Base-by-base conservation (phyloP, 1,140 invertebrate genomes). In the Drosophila subobscura region DNA sequence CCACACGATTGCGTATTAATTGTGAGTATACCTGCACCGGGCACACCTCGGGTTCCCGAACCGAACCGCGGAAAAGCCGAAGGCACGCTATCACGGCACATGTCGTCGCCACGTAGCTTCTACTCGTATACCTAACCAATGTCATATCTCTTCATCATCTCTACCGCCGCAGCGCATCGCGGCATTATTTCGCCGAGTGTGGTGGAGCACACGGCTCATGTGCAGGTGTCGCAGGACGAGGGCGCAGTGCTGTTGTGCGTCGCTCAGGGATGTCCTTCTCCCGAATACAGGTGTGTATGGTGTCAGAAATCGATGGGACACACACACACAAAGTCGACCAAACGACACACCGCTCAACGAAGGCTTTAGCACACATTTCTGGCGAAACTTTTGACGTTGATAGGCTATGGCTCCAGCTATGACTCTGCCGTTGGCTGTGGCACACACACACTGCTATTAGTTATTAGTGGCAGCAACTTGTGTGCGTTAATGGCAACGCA, bases 241-340 rank as follows among this genome's bases (percentile, higher is more conserved):
- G 95, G 94, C 42, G 95, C 94, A 14, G 95, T 95, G 33, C 91
- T 96, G 61, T 92, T 96, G 41, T 96, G 95, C 90, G 93, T 96
- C 42, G 94, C 95, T 10, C 95, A 96, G 80, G 95, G 94, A 50
- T 96, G 95, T 91, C 95, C 95, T 49, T 92, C 94, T 27, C 95
- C 95, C 14, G 95, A 95, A 91, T 96, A 96, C 91, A 93, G 95
- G 95, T 96, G 66, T 58, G 81, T 79, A 64, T 29, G 52, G 16
- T 60, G 64, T 23, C 64, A 20, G 72, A 81, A 81, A 81, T 81
- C 79, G 74, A 84, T 79, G 75, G 45, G 41, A 55, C 53, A 58
- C 64, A 22, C 63, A 58, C 49, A 57, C 72, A 46, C 64, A 63
- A 33, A 61, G 51, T 53, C 45, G 6, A 16, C 45, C n/a, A 37